phyloP scores from a whole-genome alignment of 2,888 invertebrate genomes.

The Rhagonycha fulva region DNA sequence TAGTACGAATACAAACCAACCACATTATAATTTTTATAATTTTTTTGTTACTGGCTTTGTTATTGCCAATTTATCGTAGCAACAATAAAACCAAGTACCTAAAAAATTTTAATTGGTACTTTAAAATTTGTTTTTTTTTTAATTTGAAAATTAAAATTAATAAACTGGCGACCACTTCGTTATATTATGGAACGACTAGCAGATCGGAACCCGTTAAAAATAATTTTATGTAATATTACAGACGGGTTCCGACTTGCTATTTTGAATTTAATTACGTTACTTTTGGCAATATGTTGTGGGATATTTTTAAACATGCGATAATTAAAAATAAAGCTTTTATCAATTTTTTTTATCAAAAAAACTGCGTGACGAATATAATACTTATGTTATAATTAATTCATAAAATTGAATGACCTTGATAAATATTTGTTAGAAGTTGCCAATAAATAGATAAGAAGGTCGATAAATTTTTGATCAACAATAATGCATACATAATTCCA shows the following conservation, averaged over 20 bases:
- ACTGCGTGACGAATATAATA: not conserved
- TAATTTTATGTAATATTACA: not conserved
- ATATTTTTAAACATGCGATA: not conserved
- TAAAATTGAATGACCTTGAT: not conserved
- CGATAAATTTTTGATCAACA: not conserved
- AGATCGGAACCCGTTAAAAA: not conserved
- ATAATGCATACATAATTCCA: too few relatives aligned
- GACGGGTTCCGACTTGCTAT: not conserved
- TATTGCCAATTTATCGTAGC: too few relatives aligned
- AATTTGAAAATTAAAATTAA: not conserved
- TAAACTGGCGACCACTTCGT: not conserved
- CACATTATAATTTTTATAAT: not conserved
- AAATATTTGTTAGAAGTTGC: not conserved
- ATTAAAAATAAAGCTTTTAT: not conserved
- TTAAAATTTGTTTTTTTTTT: not conserved
- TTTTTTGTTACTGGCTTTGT: too few relatives aligned
- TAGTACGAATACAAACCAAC: not conserved
- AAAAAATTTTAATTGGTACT: not conserved
- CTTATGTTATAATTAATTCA: not conserved
- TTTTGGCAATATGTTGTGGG: not conserved
- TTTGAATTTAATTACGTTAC: too few relatives aligned
- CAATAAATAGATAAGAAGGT: not conserved
- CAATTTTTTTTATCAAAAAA: not conserved
- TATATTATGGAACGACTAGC: not conserved
- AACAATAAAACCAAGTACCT: not conserved